Evolutionary conservation across 2,888 invertebrate genomes (phyloP).

Genomic region (Cheilosia soror): DNA sequence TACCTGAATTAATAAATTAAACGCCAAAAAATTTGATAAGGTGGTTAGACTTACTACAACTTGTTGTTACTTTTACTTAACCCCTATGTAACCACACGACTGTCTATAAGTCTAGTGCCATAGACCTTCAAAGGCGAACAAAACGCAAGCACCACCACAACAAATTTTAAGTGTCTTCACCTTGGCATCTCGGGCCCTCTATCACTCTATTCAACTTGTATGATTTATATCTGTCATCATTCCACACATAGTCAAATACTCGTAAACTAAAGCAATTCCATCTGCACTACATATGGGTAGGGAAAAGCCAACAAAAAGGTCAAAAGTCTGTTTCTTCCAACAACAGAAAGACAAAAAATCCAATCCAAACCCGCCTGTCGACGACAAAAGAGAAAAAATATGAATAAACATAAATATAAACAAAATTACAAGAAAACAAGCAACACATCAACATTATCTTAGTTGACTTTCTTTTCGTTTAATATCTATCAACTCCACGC

Average conservation of each 20-base stretch:
- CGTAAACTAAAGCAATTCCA: conserved; percentile 13
- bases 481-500: conserved; percentile 21
- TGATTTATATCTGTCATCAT: conserved; percentile 34
- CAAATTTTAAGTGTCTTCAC: conserved; percentile 26
- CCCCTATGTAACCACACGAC: conserved; percentile 16
- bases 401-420: conserved; percentile 19
- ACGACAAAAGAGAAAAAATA: conserved; percentile 3
- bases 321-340: conserved; percentile 4
- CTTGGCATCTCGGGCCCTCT: conserved; percentile 43
- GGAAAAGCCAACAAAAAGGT: conserved; percentile 32
- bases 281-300: neutral
- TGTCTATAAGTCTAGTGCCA: neutral
- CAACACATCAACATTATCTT: conserved; percentile 19
- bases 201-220: neutral
- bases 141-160: conserved; percentile 7
- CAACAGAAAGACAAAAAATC: neutral
- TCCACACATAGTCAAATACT: neutral
- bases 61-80: neutral
- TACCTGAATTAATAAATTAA: neutral
- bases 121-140: conserved; percentile 30
- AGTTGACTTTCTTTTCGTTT: conserved; percentile 67
- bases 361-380: neutral
- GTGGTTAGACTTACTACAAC: neutral
- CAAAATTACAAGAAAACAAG: conserved; percentile 3
- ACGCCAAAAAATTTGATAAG: too few relatives aligned